Evolutionary conservation across 92 coral and sea anemone species (phyloP).

Genomic region (Porites rus): DNA sequence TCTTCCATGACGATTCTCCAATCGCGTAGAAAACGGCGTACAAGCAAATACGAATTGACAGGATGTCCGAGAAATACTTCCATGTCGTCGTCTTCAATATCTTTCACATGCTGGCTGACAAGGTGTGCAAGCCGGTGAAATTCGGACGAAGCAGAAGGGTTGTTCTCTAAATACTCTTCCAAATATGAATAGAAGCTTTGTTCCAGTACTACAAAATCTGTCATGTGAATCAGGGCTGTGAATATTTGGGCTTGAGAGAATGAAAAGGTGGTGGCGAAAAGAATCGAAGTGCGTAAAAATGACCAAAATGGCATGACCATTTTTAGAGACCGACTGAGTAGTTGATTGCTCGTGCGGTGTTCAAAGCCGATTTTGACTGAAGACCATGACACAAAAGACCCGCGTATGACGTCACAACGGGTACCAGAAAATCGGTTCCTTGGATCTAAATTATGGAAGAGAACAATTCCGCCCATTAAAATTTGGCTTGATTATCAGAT

Average conservation of each 20-base stretch:
- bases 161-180: constrained; percentile 31
- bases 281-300: neutral
- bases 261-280: neutral
- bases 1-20: constrained; percentile 76
- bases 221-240: constrained; percentile 72
- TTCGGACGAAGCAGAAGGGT: constrained; percentile 28
- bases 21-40: constrained; percentile 73
- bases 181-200: constrained; percentile 20
- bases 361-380: neutral
- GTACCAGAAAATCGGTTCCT: constrained; percentile 4
- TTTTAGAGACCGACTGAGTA: neutral
- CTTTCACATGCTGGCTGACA: constrained; percentile 34
- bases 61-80: constrained; percentile 95
- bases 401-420: constrained; percentile 7
- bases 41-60: constrained; percentile 81
- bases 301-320: constrained; percentile 9
- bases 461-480: too few relatives aligned
- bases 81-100: constrained; percentile 41
- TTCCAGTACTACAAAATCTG: constrained; percentile 55
- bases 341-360: neutral
- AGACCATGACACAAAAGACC: neutral
- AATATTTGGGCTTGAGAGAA: constrained; percentile 47
- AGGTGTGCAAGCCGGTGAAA: constrained; percentile 38
- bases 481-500: too few relatives aligned
- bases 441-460: too few relatives aligned